Evolutionary conservation across 2,113 vertebrate genomes (phyloP).

Genomic region (Periophthalmus modestus): DNA sequence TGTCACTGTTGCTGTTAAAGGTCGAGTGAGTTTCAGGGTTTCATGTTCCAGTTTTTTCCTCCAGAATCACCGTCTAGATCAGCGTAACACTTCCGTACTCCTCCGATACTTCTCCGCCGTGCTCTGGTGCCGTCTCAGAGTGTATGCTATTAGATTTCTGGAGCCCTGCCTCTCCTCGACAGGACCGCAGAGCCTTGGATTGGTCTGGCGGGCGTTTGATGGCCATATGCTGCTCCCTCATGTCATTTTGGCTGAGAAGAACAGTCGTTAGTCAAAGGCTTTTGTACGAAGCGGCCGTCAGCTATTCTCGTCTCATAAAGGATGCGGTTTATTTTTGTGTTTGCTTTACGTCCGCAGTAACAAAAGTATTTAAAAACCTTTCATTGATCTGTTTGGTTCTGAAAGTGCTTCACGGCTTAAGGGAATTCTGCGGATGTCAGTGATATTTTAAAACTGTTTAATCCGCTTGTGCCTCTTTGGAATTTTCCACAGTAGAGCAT

Average conservation of each 20-base stretch:
- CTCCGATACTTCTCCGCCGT: not conserved
- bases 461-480: too few relatives aligned
- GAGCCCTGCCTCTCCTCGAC: not conserved
- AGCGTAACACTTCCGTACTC: too few relatives aligned
- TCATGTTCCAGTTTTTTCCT: too few relatives aligned
- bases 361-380: not conserved
- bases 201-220: not conserved
- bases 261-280: not conserved
- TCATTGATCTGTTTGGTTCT: too few relatives aligned
- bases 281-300: not conserved
- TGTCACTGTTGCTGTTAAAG: too few relatives aligned
- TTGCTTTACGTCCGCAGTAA: not conserved
- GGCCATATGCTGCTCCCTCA: conserved; percentile 2
- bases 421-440: too few relatives aligned
- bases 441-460: too few relatives aligned
- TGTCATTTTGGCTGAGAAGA: not conserved
- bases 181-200: not conserved
- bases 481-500: too few relatives aligned
- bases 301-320: not conserved
- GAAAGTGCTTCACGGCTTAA: too few relatives aligned
- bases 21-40: too few relatives aligned
- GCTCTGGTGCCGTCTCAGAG: not conserved
- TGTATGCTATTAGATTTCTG: not conserved
- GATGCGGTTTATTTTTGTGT: not conserved
- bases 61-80: not conserved